These are phyloP conservation scores for Nibea coibor DNA, from an alignment of 2,113 vertebrate genomes.

Conservation along the genomic window DNA sequence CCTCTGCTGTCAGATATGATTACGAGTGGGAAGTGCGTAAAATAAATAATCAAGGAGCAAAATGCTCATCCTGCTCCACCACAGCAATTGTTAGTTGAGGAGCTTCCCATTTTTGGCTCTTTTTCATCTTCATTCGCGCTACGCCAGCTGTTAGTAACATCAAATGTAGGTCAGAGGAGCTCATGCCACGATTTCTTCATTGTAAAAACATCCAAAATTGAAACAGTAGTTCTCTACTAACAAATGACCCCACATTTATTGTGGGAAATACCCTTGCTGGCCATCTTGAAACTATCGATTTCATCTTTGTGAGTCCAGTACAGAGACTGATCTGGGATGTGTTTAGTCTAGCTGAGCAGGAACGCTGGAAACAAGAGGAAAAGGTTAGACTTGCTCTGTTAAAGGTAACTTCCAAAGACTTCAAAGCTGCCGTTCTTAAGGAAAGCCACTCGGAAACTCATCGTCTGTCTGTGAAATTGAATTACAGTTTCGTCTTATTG, in stretches of 20 bases:
- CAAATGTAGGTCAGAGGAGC: constrained; percentile 36
- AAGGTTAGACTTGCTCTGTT: not conserved
- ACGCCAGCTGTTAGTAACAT: constrained; percentile 15
- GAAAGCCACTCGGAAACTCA: constrained; percentile 5
- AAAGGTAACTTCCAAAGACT: not conserved
- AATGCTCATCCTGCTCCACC: not conserved
- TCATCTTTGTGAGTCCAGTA: not conserved
- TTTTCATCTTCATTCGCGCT: not conserved
- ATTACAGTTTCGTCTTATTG: constrained; percentile 37
- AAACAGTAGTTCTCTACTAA: constrained; percentile 8
- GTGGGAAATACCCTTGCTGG: not conserved
- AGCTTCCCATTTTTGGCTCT: not conserved
- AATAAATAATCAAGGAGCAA: not conserved
- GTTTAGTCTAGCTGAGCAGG: not conserved
- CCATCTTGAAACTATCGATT: not conserved
- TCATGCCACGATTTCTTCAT: constrained; percentile 14
- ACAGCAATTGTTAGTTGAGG: not conserved
- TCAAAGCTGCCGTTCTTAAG: constrained; percentile 5
- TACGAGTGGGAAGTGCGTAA: not conserved
- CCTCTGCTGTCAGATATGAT: not conserved
- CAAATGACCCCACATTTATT: not conserved
- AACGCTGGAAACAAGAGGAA: not conserved
- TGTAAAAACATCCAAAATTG: not conserved
- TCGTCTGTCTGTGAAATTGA: constrained; percentile 44
- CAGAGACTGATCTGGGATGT: not conserved